These are phyloP conservation scores for Eumaeus atala DNA, from an alignment of 1,140 invertebrate species.

Conservation along the genomic window DNA sequence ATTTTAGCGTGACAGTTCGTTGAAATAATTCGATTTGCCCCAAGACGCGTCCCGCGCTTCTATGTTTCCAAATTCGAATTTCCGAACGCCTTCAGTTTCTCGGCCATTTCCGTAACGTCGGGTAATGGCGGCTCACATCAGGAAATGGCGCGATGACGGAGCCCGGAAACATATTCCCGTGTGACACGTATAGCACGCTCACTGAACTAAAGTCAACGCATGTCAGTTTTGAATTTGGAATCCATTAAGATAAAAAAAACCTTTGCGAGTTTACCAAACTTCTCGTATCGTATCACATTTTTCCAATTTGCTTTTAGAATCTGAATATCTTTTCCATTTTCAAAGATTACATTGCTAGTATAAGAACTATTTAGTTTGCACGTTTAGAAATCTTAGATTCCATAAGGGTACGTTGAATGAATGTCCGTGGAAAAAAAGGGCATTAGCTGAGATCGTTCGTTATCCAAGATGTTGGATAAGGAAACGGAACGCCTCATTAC, in stretches of 20 bases:
- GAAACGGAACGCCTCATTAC: constrained; percentile 22
- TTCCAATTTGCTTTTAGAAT: no score
- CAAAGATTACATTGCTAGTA: neutral
- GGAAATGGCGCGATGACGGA: constrained; percentile 37
- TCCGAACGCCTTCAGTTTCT: constrained; percentile 26
- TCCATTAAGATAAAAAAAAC: constrained; percentile 1
- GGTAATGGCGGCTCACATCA: constrained; percentile 25
- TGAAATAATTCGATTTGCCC: constrained; percentile 3
- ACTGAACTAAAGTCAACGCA: constrained; percentile 12
- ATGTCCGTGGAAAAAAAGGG: constrained; percentile 22
- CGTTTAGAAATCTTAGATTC: constrained; percentile 5
- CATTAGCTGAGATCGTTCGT: constrained; percentile 20
- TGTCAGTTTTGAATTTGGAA: constrained; percentile 19
- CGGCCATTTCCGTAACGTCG: constrained; percentile 33
- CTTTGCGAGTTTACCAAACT: no score
- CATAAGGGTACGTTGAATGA: constrained; percentile 10
- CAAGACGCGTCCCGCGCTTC: constrained; percentile 13
- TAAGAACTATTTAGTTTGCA: neutral
- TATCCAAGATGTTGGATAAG: constrained; percentile 18
- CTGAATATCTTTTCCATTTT: no score
- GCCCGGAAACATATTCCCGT: constrained; percentile 29
- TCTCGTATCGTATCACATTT: no score
- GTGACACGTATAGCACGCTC: constrained; percentile 20
- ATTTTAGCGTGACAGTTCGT: neutral
- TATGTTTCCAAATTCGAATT: constrained; percentile 35